These are phyloP conservation scores for Bos indicus DNA, from an alignment of 2,113 vertebrate species.

Conservation along the genomic window DNA sequence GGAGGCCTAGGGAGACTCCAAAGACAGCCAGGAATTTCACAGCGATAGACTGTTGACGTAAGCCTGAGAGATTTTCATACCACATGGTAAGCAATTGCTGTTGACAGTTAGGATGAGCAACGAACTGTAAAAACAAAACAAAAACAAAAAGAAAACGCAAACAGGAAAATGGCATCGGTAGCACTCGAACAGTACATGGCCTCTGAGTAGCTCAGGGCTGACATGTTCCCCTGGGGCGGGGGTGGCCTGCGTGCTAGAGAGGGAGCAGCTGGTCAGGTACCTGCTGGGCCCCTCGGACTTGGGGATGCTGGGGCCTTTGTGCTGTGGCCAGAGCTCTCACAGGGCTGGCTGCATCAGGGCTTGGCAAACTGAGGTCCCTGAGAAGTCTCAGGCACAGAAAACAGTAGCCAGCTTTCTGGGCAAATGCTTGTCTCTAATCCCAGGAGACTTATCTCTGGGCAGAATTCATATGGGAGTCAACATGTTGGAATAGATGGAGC, in stretches of 20 bases:
- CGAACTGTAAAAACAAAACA: slow-evolving; percentile 86
- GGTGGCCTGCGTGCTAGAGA: neutral
- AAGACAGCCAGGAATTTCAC: slow-evolving; percentile 97
- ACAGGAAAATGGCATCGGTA: slow-evolving; percentile 67
- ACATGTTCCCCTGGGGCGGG: neutral
- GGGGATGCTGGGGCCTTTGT: neutral
- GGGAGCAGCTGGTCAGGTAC: neutral
- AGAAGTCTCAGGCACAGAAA: neutral
- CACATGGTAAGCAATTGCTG: slow-evolving; percentile 98
- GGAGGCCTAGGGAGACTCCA: slow-evolving; percentile 93
- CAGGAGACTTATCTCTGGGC: neutral
- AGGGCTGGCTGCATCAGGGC: neutral
- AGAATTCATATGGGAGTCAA: neutral
- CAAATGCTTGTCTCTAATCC: neutral
- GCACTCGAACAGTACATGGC: slow-evolving; percentile 44
- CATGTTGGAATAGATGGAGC: neutral
- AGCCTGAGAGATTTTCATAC: slow-evolving; percentile 96
- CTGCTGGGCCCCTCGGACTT: neutral
- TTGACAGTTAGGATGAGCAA: slow-evolving; percentile 98
- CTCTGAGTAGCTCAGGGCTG: neutral
- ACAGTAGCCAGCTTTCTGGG: neutral
- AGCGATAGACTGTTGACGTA: slow-evolving; percentile 95
- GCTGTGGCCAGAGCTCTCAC: neutral
- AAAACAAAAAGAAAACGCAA: slow-evolving; percentile 66
- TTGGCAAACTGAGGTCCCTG: neutral